These are phyloP conservation scores for Danio jaintianensis DNA, from an alignment of 2,797 vertebrate genomes.

Conservation along the genomic window DNA sequence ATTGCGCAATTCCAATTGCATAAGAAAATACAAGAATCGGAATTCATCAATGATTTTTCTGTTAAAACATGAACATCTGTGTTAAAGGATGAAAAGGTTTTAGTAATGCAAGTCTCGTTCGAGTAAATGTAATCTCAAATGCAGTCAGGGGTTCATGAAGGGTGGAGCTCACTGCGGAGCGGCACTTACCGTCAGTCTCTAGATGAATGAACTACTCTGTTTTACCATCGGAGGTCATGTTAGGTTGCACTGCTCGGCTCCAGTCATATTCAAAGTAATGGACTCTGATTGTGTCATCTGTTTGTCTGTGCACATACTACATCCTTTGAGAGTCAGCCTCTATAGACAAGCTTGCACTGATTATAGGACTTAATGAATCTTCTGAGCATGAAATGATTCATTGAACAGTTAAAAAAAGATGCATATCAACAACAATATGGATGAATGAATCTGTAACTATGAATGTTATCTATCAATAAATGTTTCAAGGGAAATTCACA, in stretches of 20 bases:
- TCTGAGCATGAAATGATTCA: not conserved
- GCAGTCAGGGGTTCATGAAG: constrained; percentile 21
- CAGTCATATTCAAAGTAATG: constrained; percentile 13
- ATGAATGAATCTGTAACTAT: not conserved
- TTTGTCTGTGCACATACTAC: not conserved
- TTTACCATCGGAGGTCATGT: constrained; percentile 14
- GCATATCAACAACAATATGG: not conserved
- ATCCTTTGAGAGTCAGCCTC: not conserved
- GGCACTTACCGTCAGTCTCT: constrained; percentile 15
- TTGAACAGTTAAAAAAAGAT: not conserved
- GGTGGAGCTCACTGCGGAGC: constrained; percentile 38
- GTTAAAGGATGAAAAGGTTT: not conserved
- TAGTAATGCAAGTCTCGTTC: not conserved
- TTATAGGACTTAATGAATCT: not conserved
- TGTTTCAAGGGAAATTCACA: not conserved
- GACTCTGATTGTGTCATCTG: not conserved
- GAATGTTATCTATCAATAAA: not conserved
- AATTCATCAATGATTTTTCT: not conserved
- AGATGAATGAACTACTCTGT: constrained; percentile 26
- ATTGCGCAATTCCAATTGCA: not conserved
- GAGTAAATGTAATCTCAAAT: constrained; percentile 32
- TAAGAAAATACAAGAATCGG: not conserved
- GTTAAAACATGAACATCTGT: not conserved
- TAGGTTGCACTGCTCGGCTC: constrained; percentile 16
- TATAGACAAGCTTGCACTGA: not conserved